Evolutionary conservation across 2,888 invertebrate species (phyloP), one percentile per base, ranked within the genome.

Genomic region (Drosophila limbata): DNA sequence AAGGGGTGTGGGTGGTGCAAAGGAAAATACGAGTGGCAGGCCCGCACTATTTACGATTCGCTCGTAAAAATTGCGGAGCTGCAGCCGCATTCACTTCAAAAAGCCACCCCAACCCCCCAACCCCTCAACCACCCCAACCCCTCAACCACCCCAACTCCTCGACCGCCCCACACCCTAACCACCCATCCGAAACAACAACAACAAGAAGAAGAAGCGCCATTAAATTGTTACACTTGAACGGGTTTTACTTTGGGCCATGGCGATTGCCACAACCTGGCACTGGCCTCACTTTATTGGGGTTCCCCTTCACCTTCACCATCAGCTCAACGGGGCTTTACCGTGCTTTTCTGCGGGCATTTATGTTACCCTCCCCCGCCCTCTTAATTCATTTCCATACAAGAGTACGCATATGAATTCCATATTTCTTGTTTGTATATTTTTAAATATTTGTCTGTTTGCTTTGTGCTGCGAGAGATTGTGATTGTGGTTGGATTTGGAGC

Each of bases 211-310:
- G 71, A 85, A 76, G 40, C 79, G 82, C 90, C 90, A 89, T 90
- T 89, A 89, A 90, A 89, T 84, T 89, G 88, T 90, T 89, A 82
- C 88, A 89, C 90, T 90, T 86, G 90, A 88, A 87, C 77, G 88
- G 90, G 77, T 90, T 89, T 85, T 83, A 78, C 77, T 77, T 84
- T 84, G 73, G 80, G 90, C 75, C 75, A 75, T 69, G 69, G 67
- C 69, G 70, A 75, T 88, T 77, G 77, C 76, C 76, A 62, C 59
- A 66, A 74, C 80, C 77, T 79, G 77, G 80, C 19, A 77, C 77
- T 57, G 53, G 39, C 51, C 62, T 44, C 33, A 45, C 25, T 77
- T 72, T 72, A 72, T 74, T 64, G 53, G 51, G 55, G 42, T 17
- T 39, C 13, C 35, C 21, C 40, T 10, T 17, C 15, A 13, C 5